A percentile compares a stretch with the other conserved stretches of the same genome.
phyloP scores from a whole-genome alignment of 2,113 vertebrate genomes.

The human region GRCh38 chr7:149932001-149932500 shows the following conservation, averaged over 20 bases:
- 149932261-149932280: not conserved
- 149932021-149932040: too few relatives aligned
- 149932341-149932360: fast-evolving
- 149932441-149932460: not conserved
- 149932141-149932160: not conserved
- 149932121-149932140: fast-evolving
- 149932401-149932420: not conserved
- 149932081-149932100: too few relatives aligned
- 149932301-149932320: not conserved
- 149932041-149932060: fast-evolving
- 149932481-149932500: not conserved
- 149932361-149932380: not conserved
- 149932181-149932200: not conserved
- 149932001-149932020: not conserved
- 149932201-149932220: not conserved
- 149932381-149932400: not conserved
- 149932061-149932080: too few relatives aligned
- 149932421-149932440: not conserved
- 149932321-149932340: not conserved
- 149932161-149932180: fast-evolving
- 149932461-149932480: not conserved
- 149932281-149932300: not conserved
- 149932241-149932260: too few relatives aligned
- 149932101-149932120: fast-evolving
- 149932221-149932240: not conserved